phyloP scores from a whole-genome alignment of 1,140 invertebrate species.

The Zaprionus lachaisei region DNA sequence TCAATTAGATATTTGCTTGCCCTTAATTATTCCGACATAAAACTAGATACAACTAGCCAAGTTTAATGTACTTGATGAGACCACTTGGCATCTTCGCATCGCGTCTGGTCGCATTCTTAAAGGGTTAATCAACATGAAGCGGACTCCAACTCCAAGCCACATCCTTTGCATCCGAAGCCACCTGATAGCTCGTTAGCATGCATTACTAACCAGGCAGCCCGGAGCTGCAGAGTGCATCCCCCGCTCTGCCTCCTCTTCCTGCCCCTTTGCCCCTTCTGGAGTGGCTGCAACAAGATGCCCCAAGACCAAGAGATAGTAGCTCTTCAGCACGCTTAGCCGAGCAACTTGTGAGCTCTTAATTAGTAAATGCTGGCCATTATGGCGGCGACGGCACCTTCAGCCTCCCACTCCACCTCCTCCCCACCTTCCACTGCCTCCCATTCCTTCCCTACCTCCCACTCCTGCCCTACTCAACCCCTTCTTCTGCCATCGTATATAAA shows the following conservation, averaged over 20 bases:
- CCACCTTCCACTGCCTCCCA: slow-evolving; percentile 1
- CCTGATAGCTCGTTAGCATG: slow-evolving; percentile 79
- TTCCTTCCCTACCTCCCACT: background rate
- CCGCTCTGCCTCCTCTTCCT: background rate
- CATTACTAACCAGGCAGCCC: slow-evolving; percentile 67
- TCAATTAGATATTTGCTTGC: background rate
- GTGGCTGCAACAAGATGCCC: slow-evolving; percentile 48
- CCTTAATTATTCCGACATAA: background rate
- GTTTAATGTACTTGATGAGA: background rate
- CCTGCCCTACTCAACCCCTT: background rate
- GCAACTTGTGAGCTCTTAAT: slow-evolving; percentile 79
- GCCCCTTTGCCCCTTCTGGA: background rate
- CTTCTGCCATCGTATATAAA: slow-evolving; percentile 51
- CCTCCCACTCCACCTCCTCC: background rate
- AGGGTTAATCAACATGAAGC: slow-evolving; percentile 33
- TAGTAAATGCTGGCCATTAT: slow-evolving; percentile 80
- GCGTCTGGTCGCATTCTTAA: slow-evolving; percentile 2
- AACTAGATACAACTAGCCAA: background rate
- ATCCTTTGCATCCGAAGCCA: slow-evolving; percentile 41
- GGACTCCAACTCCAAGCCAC: slow-evolving; percentile 24
- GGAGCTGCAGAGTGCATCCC: slow-evolving; percentile 16
- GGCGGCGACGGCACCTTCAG: slow-evolving; percentile 44
- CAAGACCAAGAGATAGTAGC: slow-evolving; percentile 49
- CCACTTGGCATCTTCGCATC: background rate
- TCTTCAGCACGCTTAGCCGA: slow-evolving; percentile 65